Percentiles rank a stretch among this genome's conserved stretches.
Evolutionary conservation across 2,888 invertebrate species (phyloP).

Genomic region (Rhopalosiphum nymphaeae): DNA sequence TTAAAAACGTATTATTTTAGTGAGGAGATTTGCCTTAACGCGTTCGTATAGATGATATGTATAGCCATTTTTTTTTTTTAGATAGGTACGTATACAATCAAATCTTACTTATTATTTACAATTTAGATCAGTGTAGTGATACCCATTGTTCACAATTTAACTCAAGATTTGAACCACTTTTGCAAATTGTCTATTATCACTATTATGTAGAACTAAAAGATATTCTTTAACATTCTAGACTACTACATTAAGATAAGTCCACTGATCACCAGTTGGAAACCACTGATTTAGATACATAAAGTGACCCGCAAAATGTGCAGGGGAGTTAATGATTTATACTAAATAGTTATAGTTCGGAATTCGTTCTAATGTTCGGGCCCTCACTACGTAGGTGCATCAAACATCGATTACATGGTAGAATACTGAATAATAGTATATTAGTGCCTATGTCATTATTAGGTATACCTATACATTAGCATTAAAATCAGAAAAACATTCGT

Average conservation of each 20-base stretch:
- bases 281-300: neutral
- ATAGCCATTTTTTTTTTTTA: no score
- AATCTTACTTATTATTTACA: neutral
- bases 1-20: neutral
- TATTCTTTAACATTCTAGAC: neutral
- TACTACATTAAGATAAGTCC: neutral
- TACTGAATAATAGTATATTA: neutral
- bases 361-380: neutral
- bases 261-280: neutral
- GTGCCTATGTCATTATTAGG: neutral
- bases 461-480: neutral
- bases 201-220: no score
- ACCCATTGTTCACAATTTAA: no score
- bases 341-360: neutral
- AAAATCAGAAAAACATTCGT: neutral
- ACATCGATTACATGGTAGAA: neutral
- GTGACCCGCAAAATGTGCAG: neutral
- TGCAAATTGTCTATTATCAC: no score
- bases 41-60: neutral
- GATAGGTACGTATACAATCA: neutral
- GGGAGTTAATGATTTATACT: no score
- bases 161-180: no score
- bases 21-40: neutral
- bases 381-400: neutral
- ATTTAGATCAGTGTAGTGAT: no score